Evolutionary conservation across 64 coral and sea anemone genomes (phyloP).

Genomic region (Actinia tenebrosa): DNA sequence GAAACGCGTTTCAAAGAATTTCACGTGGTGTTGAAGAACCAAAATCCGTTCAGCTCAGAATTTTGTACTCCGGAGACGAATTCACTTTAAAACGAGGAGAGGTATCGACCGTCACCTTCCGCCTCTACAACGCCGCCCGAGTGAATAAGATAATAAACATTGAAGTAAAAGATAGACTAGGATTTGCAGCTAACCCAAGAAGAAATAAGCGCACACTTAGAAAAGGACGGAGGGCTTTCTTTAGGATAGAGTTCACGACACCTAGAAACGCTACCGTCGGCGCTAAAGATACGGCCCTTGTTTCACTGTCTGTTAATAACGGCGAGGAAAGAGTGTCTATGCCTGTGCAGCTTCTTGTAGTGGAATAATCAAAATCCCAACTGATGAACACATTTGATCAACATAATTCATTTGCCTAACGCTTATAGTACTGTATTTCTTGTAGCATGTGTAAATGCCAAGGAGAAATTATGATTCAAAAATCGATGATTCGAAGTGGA

Average conservation of each 20-base stretch:
- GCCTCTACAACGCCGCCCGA: not conserved
- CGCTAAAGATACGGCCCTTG: conserved; percentile 27
- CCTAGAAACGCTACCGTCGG: conserved; percentile 1
- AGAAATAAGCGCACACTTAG: not conserved
- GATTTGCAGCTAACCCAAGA: not conserved
- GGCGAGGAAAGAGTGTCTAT: not conserved
- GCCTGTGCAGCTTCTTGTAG: conserved; percentile 17
- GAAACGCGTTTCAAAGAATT: conserved; percentile 61
- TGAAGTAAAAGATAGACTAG: not conserved
- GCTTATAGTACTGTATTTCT: too few species aligned
- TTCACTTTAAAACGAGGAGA: conserved; percentile 23
- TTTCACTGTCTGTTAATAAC: conserved; percentile 8
- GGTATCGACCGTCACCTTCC: not conserved
- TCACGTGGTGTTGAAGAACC: conserved; percentile 54
- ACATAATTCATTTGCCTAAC: too few species aligned
- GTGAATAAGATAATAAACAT: not conserved
- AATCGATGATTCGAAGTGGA: too few species aligned
- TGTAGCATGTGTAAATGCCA: too few species aligned
- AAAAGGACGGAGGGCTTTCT: not conserved
- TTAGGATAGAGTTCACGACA: not conserved
- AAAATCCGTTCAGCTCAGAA: conserved; percentile 32
- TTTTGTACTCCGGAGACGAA: conserved; percentile 33
- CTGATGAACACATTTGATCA: too few species aligned
- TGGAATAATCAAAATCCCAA: not conserved
- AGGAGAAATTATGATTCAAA: too few species aligned